A percentile compares a stretch with the other conserved stretches of the same genome.
phyloP scores from a whole-genome alignment of 2,888 invertebrate species.

The Cyclophora albipunctata region DNA sequence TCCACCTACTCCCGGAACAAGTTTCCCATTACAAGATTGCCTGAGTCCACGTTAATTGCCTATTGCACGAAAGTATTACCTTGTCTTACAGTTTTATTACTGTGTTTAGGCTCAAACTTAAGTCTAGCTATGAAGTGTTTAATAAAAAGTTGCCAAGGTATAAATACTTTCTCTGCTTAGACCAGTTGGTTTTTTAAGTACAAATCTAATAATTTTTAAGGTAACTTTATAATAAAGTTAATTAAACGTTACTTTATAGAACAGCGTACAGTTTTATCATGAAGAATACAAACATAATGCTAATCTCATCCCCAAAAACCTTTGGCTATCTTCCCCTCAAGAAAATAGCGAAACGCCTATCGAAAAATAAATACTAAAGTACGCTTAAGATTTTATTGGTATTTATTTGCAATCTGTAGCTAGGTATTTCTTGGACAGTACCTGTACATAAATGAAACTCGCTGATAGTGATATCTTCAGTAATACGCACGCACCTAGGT shows the following conservation, averaged over 20 bases:
- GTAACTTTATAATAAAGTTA: neutral
- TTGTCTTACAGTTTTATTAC: conserved; percentile 14
- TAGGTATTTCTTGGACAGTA: too few species aligned
- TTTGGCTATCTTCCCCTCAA: too few species aligned
- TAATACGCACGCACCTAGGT: too few species aligned
- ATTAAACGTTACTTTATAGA: neutral
- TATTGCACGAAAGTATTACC: conserved; percentile 8
- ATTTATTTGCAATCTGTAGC: too few species aligned
- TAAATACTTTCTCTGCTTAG: too few species aligned
- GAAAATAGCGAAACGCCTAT: too few species aligned
- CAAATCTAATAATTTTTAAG: neutral
- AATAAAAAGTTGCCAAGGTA: neutral
- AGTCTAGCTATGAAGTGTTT: too few species aligned
- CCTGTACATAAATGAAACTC: too few species aligned
- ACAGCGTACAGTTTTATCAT: neutral
- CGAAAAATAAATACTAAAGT: too few species aligned
- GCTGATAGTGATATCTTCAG: too few species aligned
- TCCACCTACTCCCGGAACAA: conserved; percentile 4
- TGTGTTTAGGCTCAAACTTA: neutral
- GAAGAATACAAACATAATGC: neutral
- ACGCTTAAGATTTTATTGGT: too few species aligned
- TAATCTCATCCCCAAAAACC: neutral
- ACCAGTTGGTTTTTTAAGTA: too few species aligned
- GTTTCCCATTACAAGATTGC: conserved; percentile 18
- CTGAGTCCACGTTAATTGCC: conserved; percentile 15